These are phyloP conservation scores for Parus major DNA, from an alignment of 2,113 vertebrate species.

Conservation along the genomic window DNA sequence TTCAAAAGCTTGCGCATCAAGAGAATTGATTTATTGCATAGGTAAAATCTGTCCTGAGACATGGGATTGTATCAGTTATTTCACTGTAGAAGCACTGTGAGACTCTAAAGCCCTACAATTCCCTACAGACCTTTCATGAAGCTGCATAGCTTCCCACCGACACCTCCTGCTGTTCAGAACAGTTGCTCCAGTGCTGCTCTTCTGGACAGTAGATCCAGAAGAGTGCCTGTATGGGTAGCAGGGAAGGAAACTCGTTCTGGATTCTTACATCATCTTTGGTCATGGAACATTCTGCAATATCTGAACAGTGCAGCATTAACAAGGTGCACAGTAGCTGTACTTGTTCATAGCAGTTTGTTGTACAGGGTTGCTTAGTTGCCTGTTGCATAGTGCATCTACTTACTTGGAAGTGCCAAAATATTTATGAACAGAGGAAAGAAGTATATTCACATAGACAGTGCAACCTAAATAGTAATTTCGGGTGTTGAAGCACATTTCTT, in stretches of 20 bases:
- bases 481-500: neutral
- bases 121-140: neutral
- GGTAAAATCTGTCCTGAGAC: neutral
- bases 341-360: neutral
- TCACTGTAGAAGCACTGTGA: neutral
- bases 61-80: neutral
- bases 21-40: neutral
- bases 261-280: neutral
- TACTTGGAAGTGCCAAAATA: slow-evolving; percentile 49
- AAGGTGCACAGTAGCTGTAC: neutral
- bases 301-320: neutral
- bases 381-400: neutral
- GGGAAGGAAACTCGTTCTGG: neutral
- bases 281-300: neutral
- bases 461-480: neutral
- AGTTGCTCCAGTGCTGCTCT: neutral
- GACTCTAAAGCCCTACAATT: neutral
- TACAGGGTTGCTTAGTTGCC: neutral
- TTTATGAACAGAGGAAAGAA: slow-evolving; percentile 30
- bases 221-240: neutral
- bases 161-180: neutral
- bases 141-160: neutral
- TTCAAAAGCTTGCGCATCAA: neutral
- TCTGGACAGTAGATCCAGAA: neutral
- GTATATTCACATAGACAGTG: neutral